phyloP scores from a whole-genome alignment of 1,140 invertebrate species.

The Conus betulinus region DNA sequence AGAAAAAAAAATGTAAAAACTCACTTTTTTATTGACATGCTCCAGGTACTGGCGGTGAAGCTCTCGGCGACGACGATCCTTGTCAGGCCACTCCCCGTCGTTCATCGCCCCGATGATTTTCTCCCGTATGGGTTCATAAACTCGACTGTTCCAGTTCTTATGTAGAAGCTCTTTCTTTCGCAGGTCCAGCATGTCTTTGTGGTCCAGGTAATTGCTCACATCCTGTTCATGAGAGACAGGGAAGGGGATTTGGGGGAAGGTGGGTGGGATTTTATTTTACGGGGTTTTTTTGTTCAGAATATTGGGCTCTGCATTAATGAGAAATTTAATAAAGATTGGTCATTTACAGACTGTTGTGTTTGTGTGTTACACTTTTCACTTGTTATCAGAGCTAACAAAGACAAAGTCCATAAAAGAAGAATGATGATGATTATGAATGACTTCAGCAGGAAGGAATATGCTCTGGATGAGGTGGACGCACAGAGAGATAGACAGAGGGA shows the following conservation, averaged over 20 bases:
- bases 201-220: slow-evolving; percentile 59
- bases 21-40: slow-evolving; percentile 71
- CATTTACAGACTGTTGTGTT: too few relatives aligned
- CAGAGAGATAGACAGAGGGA: too few relatives aligned
- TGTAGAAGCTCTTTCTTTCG: slow-evolving; percentile 72
- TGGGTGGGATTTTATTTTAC: too few relatives aligned
- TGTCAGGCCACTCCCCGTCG: slow-evolving; percentile 60
- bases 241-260: not conserved
- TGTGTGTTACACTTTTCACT: too few relatives aligned
- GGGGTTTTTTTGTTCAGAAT: too few relatives aligned
- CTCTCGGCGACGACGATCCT: slow-evolving; percentile 65
- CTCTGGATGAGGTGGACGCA: too few relatives aligned
- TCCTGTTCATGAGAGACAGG: slow-evolving; percentile 51
- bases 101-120: slow-evolving; percentile 69
- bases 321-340: too few relatives aligned
- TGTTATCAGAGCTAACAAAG: too few relatives aligned
- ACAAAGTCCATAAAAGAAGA: too few relatives aligned
- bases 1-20: not conserved
- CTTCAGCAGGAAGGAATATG: too few relatives aligned
- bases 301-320: too few relatives aligned
- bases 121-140: slow-evolving; percentile 70
- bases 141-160: slow-evolving; percentile 70
- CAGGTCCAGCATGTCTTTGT: slow-evolving; percentile 63
- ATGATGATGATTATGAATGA: too few relatives aligned
- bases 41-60: slow-evolving; percentile 71